These are phyloP conservation scores for Daubentonia madagascariensis DNA, from an alignment of 2,113 vertebrate species.

Conservation along the genomic window DNA sequence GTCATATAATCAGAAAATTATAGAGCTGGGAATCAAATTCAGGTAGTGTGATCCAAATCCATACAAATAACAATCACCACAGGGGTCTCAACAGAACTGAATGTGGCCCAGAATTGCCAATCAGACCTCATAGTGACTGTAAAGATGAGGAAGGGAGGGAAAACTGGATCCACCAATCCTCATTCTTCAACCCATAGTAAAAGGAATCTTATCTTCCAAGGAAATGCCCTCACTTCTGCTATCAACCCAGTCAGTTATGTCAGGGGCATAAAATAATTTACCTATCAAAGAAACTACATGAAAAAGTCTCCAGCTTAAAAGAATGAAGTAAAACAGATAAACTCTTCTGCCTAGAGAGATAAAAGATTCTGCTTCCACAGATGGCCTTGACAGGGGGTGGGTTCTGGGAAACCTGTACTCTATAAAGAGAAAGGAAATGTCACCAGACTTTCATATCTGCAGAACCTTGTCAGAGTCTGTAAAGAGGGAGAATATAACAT, in stretches of 20 bases:
- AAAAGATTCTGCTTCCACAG: conserved; percentile 1
- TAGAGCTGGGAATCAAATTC: neutral
- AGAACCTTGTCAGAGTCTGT: conserved; percentile 15
- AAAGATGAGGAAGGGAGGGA: neutral
- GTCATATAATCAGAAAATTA: neutral
- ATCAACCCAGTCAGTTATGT: neutral
- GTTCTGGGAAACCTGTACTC: conserved; percentile 25
- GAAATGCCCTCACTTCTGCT: neutral
- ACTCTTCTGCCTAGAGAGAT: neutral
- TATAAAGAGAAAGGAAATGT: conserved; percentile 35
- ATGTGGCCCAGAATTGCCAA: neutral
- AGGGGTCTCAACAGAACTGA: neutral
- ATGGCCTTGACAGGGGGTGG: neutral
- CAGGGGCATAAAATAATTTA: neutral
- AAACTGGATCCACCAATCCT: neutral
- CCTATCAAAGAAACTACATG: neutral
- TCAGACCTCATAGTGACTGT: neutral
- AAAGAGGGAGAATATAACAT: conserved; percentile 17
- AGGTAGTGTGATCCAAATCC: conserved; percentile 3
- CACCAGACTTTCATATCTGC: conserved; percentile 27
- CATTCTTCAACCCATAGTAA: neutral
- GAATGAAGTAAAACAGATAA: conserved; percentile 34
- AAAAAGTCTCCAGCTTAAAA: conserved; percentile 19
- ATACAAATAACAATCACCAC: neutral
- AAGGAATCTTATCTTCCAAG: conserved; percentile 1